phyloP scores from a whole-genome alignment of 2,888 invertebrate species.

The Pheosia gnoma region DNA sequence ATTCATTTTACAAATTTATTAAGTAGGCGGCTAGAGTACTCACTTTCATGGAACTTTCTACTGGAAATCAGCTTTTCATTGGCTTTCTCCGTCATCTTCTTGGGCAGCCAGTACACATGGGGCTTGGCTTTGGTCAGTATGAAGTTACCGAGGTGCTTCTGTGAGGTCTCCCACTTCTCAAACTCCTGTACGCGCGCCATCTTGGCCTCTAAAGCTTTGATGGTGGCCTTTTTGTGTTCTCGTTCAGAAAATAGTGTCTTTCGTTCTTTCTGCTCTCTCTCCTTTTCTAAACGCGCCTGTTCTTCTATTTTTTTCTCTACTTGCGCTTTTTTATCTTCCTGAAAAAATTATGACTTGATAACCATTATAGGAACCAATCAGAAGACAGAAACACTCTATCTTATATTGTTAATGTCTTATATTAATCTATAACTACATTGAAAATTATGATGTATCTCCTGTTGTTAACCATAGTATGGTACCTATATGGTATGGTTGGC shows the following conservation, averaged over 20 bases:
- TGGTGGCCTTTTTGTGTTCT: constrained; percentile 94
- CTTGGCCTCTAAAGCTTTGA: constrained; percentile 94
- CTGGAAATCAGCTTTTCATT: constrained; percentile 87
- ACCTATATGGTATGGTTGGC: too few species aligned
- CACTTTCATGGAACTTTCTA: constrained; percentile 86
- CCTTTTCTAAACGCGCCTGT: constrained; percentile 93
- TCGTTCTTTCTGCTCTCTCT: constrained; percentile 91
- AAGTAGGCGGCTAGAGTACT: constrained; percentile 46
- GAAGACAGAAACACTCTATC: too few species aligned
- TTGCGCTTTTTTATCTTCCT: constrained; percentile 85
- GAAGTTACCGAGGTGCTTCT: constrained; percentile 90
- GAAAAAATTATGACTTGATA: constrained; percentile 14
- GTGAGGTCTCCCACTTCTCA: constrained; percentile 91
- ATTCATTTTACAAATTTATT: too few species aligned
- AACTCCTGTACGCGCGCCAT: constrained; percentile 94
- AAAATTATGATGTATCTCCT: too few species aligned
- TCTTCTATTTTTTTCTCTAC: constrained; percentile 97
- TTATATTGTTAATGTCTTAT: too few species aligned
- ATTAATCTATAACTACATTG: too few species aligned
- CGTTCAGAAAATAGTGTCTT: constrained; percentile 93
- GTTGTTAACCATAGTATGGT: too few species aligned
- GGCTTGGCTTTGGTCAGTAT: constrained; percentile 95
- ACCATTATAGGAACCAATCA: too few species aligned
- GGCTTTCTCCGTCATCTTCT: constrained; percentile 88
- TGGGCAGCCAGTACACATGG: constrained; percentile 94